Base-by-base conservation (phyloP, 2,113 vertebrate species). In the Xiphias gladius region DNA sequence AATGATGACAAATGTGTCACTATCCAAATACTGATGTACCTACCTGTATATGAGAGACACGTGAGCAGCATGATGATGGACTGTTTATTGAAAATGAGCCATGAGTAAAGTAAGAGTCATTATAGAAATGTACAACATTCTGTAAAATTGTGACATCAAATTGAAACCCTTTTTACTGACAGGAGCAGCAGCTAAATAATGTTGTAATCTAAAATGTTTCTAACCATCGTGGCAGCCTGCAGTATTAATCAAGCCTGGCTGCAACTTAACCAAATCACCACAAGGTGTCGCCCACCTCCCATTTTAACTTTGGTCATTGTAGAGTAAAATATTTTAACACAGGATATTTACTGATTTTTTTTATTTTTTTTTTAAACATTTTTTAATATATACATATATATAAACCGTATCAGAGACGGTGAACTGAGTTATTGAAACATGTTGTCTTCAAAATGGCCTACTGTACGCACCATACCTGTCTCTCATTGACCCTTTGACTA, bases 101-200 rank as follows among this genome's bases (percentile, higher is more conserved):
- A 20, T 58, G 32, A 48, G 19, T 63, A 4, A 26, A 61, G 35
- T 41, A 4, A 50, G 54, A 52, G 41, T 62, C 67, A 10, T 22
- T 1, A 20, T 65, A 26, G 7, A 72, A n/a, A 57, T 69, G 20
- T 30, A 41, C 39, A 5, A 55, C 41, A 6, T 58, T 82, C 24
- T 66, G 3, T 71, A 5, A 79, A 64, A 43, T 12, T 26, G 2
- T 61, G 19, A 46, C 10, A 30, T 73, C 3, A 58, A 74, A 48
- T 19, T 69, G n/a, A 22, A 55, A 62, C 8, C n/a, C 2, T 1
- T 4, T 46, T 19, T 19, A 20, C 8, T 76, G 10, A 50, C 1
- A 54, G 5, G 14, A 22, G 17, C 3, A 57, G 32, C n/a, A 65
- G 55, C 52, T 41, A 61, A 77, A 77, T 83, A 83, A 78, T 48